Evolutionary conservation across 2,888 invertebrate genomes (phyloP).

Genomic region (Hypselothyrea guttata): DNA sequence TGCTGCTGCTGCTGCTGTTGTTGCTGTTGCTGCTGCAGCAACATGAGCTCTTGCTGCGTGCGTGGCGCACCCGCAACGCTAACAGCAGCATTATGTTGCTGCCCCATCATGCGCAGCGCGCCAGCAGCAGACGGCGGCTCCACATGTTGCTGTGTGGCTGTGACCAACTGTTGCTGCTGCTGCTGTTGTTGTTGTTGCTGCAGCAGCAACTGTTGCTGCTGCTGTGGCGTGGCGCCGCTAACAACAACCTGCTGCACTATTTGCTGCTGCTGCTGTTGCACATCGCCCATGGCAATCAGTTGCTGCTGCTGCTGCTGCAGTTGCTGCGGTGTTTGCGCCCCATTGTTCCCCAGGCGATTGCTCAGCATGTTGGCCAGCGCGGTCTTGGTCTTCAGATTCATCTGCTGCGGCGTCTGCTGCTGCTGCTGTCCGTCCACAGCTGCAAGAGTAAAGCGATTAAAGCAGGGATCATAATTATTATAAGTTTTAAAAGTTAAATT

Average conservation of each 20-base stretch:
- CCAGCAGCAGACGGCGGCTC: slow-evolving; percentile 86
- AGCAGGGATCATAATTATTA: too few species aligned
- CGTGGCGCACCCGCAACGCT: slow-evolving; percentile 80
- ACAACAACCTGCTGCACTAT: slow-evolving; percentile 78
- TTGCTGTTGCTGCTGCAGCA: slow-evolving; percentile 83
- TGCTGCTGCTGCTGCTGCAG: slow-evolving; percentile 68
- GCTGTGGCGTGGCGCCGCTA: slow-evolving; percentile 56
- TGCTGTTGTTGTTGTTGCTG: slow-evolving; percentile 61
- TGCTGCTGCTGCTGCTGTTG: slow-evolving; percentile 82
- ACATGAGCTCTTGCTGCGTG: slow-evolving; percentile 84
- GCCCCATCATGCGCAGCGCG: slow-evolving; percentile 90
- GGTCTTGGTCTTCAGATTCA: slow-evolving; percentile 94
- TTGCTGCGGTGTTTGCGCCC: slow-evolving; percentile 60
- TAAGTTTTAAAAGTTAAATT: too few species aligned
- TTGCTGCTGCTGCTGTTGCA: slow-evolving; percentile 54
- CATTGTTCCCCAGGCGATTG: slow-evolving; percentile 87
- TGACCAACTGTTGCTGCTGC: slow-evolving; percentile 56
- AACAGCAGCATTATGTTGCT: slow-evolving; percentile 88
- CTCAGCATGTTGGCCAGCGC: slow-evolving; percentile 97
- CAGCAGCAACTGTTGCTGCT: slow-evolving; percentile 51
- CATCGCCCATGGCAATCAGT: slow-evolving; percentile 52
- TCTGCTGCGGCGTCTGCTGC: slow-evolving; percentile 84
- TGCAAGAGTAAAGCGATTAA: too few species aligned
- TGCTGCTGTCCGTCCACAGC: slow-evolving; percentile 81
- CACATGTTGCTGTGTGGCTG: slow-evolving; percentile 59